Evolutionary conservation across 2,888 invertebrate species (phyloP), one percentile per base, ranked within the genome.

Genomic region (Acholoe squamosa): DNA sequence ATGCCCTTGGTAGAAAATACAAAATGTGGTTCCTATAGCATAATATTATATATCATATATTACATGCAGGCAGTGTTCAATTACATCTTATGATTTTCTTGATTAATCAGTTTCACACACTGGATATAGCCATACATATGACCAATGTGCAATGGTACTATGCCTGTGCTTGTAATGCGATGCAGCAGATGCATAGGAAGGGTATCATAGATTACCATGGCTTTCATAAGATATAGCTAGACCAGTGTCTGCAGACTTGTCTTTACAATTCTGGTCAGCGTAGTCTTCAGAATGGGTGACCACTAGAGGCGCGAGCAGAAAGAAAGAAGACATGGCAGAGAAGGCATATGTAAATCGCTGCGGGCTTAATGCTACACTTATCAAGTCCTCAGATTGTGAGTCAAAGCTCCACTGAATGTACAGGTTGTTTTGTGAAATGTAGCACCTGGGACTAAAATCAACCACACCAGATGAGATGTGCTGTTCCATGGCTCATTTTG

Each of bases 151-250:
- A 28, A 28, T 22, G 3, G 71, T 71, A 25, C 71, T 28, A 3
- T 28, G 71, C 71, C 25, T 71, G n/a, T 28, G 25, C 25, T 28
- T 28, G 25, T 7, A 28, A 28, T 28, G 71, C 3, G 28, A 28
- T 71, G 71, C 71, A 28, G 25, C 28, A 71, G 71, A 71, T 71
- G 71, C 14, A 61, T 19, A 61, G 61, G 61, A 61, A 61, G 61
- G 43, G n/a, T 61, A 61, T n/a, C 80, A 43, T 19, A 80, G 33
- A 22, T 76, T 80, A 80, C 80, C 80, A 80, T 80, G 80, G 43
- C 80, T 80, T 34, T 80, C 80, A 80, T 80, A 80, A n/a, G 80
- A 43, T 19, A 80, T 80, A 34, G 33, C 80, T 19, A 80, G 43
- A 34, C 80, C 80, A 16, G 43, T 19, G 16, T 34, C 43, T 14